Evolutionary conservation across 1,140 invertebrate genomes (phyloP), one percentile per base, ranked within the genome.

Genomic region (Procambarus clarkii): DNA sequence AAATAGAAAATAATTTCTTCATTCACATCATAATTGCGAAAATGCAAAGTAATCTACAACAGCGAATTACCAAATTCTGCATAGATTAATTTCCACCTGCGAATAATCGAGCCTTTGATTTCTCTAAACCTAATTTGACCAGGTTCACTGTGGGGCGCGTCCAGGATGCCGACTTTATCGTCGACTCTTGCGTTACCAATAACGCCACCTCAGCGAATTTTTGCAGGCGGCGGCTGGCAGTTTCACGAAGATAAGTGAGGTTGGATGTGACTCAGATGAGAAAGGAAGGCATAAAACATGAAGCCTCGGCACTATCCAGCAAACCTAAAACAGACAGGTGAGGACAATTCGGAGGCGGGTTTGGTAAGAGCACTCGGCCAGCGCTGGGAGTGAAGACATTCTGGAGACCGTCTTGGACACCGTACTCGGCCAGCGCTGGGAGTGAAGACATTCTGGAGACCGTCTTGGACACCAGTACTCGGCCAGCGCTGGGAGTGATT

Each of bases 191-290:
- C n/a, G n/a, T 82, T n/a, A 50, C 50, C 80, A 24, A 82, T 82
- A 82, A 82, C 50, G 24, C 80, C 50, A 44, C 58, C 80, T 82
- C 80, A 82, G 80, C 80, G 54, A n/a, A 82, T 58, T 34, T 60
- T 18, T 54, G 80, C 80, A 82, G 80, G 50, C 44, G 80, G 9
- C 24, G 60, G 80, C 80, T 82, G 80, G 50, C 80, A 82, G 80
- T 60, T 60, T 60, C 80, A 24, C 80, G 50, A 60, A 82, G 80
- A 82, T 82, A 82, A 82, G 80, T 82, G 80, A 45, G 80, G 21
- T 82, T 82, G 80, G 80, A 60, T 82, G 44, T 82, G 80, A 82
- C 44, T 82, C 50, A 45, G 50, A 82, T 82, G 80, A 8, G 80
- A 24, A 60, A 21, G 80, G 60, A 45, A 60, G 50, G 80, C 80